Evolutionary conservation across 2,113 vertebrate species (phyloP), one percentile per base, ranked within the genome.

Genomic region (Capreolus pygargus): DNA sequence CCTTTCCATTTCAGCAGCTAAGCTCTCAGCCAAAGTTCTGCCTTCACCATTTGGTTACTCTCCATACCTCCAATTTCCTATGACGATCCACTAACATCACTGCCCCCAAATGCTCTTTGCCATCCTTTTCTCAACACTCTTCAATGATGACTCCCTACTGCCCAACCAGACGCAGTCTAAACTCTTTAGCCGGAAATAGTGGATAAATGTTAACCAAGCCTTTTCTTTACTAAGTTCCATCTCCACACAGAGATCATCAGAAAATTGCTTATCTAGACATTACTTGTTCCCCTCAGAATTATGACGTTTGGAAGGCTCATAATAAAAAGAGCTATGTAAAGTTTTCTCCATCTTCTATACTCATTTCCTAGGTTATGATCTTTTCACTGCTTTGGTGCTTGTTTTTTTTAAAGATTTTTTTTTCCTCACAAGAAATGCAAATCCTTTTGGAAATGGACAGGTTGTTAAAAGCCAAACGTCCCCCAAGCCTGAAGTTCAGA

Each of bases 371-470:
- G 11, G 36, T 88, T 57, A 70, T 13, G 4, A 36, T 86, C 70
- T 93, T 67, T 57, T 50, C 50, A 87, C 17, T 91, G 45, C 39
- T 39, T 83, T 43, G 54, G 28, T 54, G 64, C 39, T 45, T 27
- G 3, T 14, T 58, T 83, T 30, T 78, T 74, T 79, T 79, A 1
- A 23, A 82, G 43, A 28, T 13, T 30, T 54, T 50, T 50, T 50
- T 95, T 93, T 30, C 33, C 33, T 39, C 52, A 91, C 15, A 30
- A 86, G 55, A 93, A 95, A 64, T 45, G 12, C 7, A 92, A 83
- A 94, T 50, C 64, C 67, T 95, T 88, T 89, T 86, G 67, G 67
- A 96, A 97, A 91, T 13, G 16, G 47, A 70, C 45, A 85, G 57
- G 39, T 8, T 86, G 58, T 70, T n/a, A 88, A 94, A 85, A 90